A percentile compares a stretch with the other conserved stretches of the same genome.
These are phyloP conservation scores for Ypsolopha scabrella DNA, from an alignment of 2,888 invertebrate species.

Conservation along the genomic window DNA sequence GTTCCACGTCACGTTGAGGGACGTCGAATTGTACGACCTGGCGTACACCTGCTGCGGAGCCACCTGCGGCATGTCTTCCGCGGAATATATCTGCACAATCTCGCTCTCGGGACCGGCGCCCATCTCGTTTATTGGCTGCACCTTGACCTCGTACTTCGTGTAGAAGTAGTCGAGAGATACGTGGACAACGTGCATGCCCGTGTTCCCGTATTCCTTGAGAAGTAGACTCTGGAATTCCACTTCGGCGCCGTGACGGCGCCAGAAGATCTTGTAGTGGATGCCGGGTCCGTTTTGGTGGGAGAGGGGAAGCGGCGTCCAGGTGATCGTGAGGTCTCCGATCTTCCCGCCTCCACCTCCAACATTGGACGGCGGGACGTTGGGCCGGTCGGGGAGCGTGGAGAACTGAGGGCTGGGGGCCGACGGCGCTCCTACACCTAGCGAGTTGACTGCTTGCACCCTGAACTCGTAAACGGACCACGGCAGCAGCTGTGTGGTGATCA, in stretches of 20 bases:
- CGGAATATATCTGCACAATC: slow-evolving; percentile 81
- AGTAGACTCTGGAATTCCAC: slow-evolving; percentile 81
- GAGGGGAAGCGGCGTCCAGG: slow-evolving; percentile 83
- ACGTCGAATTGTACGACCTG: slow-evolving; percentile 88
- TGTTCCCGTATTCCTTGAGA: slow-evolving; percentile 80
- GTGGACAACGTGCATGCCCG: slow-evolving; percentile 83
- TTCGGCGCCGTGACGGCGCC: slow-evolving; percentile 80
- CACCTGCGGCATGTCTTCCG: slow-evolving; percentile 93
- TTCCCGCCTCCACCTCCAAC: slow-evolving; percentile 96
- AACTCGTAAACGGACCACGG: slow-evolving; percentile 95
- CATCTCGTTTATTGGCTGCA: slow-evolving; percentile 84
- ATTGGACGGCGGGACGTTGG: slow-evolving; percentile 81
- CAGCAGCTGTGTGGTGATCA: slow-evolving; percentile 76
- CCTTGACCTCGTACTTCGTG: slow-evolving; percentile 86
- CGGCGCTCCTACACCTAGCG: slow-evolving; percentile 82
- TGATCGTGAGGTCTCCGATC: slow-evolving; percentile 93
- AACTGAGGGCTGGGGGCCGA: slow-evolving; percentile 89
- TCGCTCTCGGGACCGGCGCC: slow-evolving; percentile 88
- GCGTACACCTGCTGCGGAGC: slow-evolving; percentile 88
- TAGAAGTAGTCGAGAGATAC: slow-evolving; percentile 81
- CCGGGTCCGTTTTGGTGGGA: slow-evolving; percentile 91
- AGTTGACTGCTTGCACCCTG: slow-evolving; percentile 88
- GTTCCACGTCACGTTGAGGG: slow-evolving; percentile 91
- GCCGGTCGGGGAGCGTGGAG: slow-evolving; percentile 84
- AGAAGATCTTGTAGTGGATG: slow-evolving; percentile 91